Base-by-base conservation (phyloP, 1,140 invertebrate genomes). In the Metaphire vulgaris region DNA sequence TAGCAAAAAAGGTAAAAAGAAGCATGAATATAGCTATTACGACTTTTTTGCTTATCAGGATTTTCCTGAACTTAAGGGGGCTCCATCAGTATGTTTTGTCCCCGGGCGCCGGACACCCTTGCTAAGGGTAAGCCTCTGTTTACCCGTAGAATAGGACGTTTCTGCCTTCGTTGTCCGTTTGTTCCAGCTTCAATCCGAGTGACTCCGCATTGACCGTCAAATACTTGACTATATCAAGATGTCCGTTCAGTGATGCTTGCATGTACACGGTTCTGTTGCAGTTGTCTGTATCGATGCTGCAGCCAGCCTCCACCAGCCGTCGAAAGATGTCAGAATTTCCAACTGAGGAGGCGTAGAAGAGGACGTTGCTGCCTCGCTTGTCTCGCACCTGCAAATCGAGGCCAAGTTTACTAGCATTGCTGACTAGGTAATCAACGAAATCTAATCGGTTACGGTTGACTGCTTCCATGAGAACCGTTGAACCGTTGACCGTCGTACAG, bases 61-160 rank as follows among this genome's bases (percentile, higher is more conserved):
- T n/a, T n/a, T n/a, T n/a, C n/a, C n/a, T n/a, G n/a, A n/a, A n/a
- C n/a, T n/a, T n/a, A n/a, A n/a, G n/a, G n/a, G n/a, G n/a, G n/a
- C n/a, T n/a, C n/a, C n/a, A n/a, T n/a, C n/a, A n/a, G n/a, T n/a
- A n/a, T n/a, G n/a, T n/a, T n/a, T n/a, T n/a, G n/a, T n/a, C n/a
- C n/a, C n/a, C n/a, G n/a, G n/a, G n/a, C n/a, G n/a, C n/a, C n/a
- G n/a, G n/a, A n/a, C n/a, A n/a, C n/a, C n/a, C n/a, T n/a, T n/a
- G n/a, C n/a, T n/a, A n/a, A n/a, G n/a, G n/a, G n/a, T n/a, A n/a
- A n/a, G n/a, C n/a, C n/a, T n/a, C 34, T 6, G 21, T 69, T 28
- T 14, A 69, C 71, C 74, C 31, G 29, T 79, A 78, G 65, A 78
- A 79, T 15, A 78, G 15, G 15, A 69, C 78, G 41, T 72, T 79